These are phyloP conservation scores for Hormiphora californensis DNA, from an alignment of 37 sponge, comb jelly and placozoan genomes.

Conservation along the genomic window DNA sequence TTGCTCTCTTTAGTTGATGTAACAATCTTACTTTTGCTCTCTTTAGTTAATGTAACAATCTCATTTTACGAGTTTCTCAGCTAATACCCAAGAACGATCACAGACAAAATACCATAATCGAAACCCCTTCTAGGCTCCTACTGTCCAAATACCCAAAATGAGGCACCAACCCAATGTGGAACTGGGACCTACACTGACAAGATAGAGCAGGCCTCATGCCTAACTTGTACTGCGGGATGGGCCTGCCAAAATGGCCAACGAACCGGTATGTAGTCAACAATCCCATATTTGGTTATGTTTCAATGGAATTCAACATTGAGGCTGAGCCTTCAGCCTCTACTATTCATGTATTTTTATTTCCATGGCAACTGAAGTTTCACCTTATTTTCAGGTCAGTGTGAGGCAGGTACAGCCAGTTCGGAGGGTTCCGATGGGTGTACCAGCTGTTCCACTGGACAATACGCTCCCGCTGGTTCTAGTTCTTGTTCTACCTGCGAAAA, in stretches of 20 bases:
- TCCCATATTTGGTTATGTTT: no score
- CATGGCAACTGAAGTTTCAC: no score
- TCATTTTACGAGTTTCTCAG: no score
- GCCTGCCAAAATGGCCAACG: neutral
- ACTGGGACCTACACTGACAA: neutral
- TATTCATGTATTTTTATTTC: no score
- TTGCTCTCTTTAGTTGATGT: neutral
- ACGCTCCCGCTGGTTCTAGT: neutral
- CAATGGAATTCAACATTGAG: no score
- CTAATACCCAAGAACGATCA: no score
- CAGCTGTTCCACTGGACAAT: neutral
- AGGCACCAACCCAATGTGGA: neutral
- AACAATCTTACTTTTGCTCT: neutral
- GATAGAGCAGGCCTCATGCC: neutral
- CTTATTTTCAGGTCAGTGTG: no score
- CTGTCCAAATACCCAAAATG: neutral
- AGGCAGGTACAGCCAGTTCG: slow-evolving; percentile 20
- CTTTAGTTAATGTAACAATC: neutral
- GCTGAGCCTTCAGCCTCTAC: no score
- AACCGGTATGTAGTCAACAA: no score
- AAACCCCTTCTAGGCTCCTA: neutral
- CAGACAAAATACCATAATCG: no score
- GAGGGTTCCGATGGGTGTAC: neutral
- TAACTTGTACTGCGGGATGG: neutral
- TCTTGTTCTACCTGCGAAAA: neutral